These are phyloP conservation scores for Sylvilagus floridanus DNA, from an alignment of 2,797 vertebrate species.

Conservation along the genomic window DNA sequence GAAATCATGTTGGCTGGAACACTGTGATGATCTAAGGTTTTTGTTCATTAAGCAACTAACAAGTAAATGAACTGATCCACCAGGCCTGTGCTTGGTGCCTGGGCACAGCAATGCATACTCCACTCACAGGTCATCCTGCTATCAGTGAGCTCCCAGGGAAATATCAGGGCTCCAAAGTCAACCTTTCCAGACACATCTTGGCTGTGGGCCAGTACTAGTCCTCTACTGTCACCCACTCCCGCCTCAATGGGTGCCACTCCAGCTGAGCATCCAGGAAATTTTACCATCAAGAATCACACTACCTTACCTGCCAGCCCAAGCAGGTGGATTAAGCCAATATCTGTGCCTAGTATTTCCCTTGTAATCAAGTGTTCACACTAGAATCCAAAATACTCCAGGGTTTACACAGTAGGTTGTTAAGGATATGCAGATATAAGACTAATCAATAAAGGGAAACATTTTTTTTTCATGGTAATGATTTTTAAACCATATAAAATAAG, in stretches of 20 bases:
- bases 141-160: background rate
- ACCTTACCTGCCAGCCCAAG: background rate
- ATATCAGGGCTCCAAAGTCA: background rate
- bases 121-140: background rate
- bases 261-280: background rate
- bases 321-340: background rate
- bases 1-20: slow-evolving; percentile 25
- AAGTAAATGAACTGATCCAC: background rate
- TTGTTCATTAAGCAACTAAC: slow-evolving; percentile 1
- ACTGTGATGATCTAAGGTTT: background rate
- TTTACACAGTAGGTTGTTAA: background rate
- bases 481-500: slow-evolving; percentile 22
- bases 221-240: background rate
- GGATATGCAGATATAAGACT: background rate
- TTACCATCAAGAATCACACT: background rate
- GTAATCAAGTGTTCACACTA: background rate
- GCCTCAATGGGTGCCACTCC: background rate
- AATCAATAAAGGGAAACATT: background rate
- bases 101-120: background rate
- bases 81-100: background rate
- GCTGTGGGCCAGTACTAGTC: background rate
- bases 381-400: background rate
- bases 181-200: background rate
- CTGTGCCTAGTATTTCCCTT: background rate
- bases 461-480: background rate